Evolutionary conservation across 1,140 invertebrate genomes (phyloP).

Genomic region (Gryon sp.): DNA sequence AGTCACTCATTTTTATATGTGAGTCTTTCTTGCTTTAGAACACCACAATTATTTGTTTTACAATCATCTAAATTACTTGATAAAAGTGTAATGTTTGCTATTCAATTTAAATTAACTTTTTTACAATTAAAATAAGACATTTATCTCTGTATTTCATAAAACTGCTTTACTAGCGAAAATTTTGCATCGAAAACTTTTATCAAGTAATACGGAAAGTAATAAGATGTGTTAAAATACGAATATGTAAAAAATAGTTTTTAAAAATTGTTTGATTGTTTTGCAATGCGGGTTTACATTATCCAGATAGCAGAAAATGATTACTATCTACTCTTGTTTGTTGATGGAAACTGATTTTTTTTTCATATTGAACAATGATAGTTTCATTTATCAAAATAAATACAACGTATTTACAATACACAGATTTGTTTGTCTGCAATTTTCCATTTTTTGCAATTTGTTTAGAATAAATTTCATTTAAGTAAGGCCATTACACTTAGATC

Average conservation of each 20-base stretch:
- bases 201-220: conserved; percentile 43
- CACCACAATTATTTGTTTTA: conserved; percentile 43
- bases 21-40: conserved; percentile 33
- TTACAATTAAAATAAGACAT: neutral
- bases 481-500: neutral
- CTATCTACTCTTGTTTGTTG: too few species aligned
- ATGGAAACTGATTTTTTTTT: too few species aligned
- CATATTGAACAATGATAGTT: too few species aligned
- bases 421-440: too few species aligned
- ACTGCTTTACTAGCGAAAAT: neutral
- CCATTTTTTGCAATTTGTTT: conserved; percentile 18
- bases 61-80: conserved; percentile 46
- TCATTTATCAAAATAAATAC: too few species aligned
- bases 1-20: conserved; percentile 17
- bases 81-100: too few species aligned
- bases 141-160: neutral
- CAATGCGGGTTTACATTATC: conserved; percentile 37
- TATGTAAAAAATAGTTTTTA: conserved; percentile 35
- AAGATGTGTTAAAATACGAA: conserved; percentile 16
- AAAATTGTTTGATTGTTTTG: conserved; percentile 40
- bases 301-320: conserved; percentile 37
- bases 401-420: too few species aligned
- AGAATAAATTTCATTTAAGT: conserved; percentile 9
- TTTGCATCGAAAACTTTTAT: conserved; percentile 21
- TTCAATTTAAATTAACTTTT: neutral